Percentiles rank a stretch among this genome's conserved stretches.
Evolutionary conservation across 2,888 invertebrate species (phyloP).

Genomic region (Hymenopus coronatus): DNA sequence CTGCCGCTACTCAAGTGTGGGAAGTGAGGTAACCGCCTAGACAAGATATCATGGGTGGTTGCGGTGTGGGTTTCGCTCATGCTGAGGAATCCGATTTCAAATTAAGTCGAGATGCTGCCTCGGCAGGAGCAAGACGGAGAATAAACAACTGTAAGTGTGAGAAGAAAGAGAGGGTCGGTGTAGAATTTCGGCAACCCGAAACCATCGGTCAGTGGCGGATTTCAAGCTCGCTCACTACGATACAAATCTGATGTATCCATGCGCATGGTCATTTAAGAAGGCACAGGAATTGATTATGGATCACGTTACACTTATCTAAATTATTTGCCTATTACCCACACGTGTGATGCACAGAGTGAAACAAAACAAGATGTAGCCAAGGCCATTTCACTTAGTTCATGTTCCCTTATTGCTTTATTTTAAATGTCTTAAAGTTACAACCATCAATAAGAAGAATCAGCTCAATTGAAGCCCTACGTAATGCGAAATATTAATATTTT

Average conservation of each 20-base stretch:
- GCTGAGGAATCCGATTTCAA: constrained; percentile 29
- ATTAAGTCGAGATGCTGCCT: constrained; percentile 31
- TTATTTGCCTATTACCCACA: neutral
- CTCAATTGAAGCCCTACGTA: too few relatives aligned
- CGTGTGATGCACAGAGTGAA: neutral
- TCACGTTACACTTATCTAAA: neutral
- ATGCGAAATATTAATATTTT: too few relatives aligned
- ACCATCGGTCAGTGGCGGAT: constrained; percentile 19
- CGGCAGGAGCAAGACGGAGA: constrained; percentile 10
- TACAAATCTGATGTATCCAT: neutral
- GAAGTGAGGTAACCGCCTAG: neutral
- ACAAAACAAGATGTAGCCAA: neutral
- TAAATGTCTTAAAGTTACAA: neutral
- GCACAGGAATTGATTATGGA: neutral
- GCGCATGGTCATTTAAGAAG: neutral
- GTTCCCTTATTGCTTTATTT: neutral
- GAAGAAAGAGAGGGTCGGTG: constrained; percentile 5
- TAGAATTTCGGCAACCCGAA: constrained; percentile 6
- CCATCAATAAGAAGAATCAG: too few relatives aligned
- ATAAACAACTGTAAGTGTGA: constrained; percentile 18
- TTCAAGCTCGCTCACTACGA: neutral
- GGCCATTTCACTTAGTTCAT: neutral
- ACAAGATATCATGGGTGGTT: constrained; percentile 14
- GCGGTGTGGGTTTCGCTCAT: constrained; percentile 25
- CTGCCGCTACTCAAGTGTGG: neutral